These are phyloP conservation scores for Eupithecia centaureata DNA, from an alignment of 2,888 invertebrate species.

Conservation along the genomic window DNA sequence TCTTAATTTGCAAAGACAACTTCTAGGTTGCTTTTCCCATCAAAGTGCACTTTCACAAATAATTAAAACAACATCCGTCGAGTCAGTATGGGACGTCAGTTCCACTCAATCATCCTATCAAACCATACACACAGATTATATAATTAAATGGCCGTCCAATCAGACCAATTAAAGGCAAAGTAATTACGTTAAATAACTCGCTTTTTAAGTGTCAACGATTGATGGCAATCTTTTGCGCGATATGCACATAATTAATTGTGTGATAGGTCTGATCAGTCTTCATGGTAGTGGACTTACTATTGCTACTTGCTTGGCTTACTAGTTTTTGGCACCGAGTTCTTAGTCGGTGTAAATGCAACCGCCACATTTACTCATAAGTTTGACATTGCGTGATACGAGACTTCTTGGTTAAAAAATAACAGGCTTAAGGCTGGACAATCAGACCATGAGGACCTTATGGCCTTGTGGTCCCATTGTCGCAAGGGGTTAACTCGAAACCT, in stretches of 20 bases:
- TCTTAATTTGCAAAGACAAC: neutral
- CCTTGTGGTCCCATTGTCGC: too few species aligned
- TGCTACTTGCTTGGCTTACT: neutral
- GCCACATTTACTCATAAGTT: neutral
- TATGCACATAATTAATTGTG: constrained; percentile 11
- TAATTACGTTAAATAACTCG: constrained; percentile 31
- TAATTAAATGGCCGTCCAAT: constrained; percentile 41
- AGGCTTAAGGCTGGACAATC: too few species aligned
- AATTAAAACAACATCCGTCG: constrained; percentile 40
- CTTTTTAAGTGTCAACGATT: constrained; percentile 36
- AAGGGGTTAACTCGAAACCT: too few species aligned
- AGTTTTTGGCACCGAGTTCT: neutral
- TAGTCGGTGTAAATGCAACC: constrained; percentile 4
- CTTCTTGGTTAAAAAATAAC: too few species aligned
- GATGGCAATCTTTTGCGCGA: constrained; percentile 25
- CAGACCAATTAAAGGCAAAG: constrained; percentile 36
- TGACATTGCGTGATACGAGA: too few species aligned
- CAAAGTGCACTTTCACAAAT: constrained; percentile 34
- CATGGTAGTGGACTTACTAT: neutral
- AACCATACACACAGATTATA: constrained; percentile 44
- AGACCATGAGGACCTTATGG: too few species aligned
- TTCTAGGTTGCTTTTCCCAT: constrained; percentile 32
- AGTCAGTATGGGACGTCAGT: constrained; percentile 37
- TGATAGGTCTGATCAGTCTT: neutral
- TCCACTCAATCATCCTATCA: constrained; percentile 47